These are phyloP conservation scores for Autographa pulchrina DNA, from an alignment of 2,888 invertebrate species.

Conservation along the genomic window DNA sequence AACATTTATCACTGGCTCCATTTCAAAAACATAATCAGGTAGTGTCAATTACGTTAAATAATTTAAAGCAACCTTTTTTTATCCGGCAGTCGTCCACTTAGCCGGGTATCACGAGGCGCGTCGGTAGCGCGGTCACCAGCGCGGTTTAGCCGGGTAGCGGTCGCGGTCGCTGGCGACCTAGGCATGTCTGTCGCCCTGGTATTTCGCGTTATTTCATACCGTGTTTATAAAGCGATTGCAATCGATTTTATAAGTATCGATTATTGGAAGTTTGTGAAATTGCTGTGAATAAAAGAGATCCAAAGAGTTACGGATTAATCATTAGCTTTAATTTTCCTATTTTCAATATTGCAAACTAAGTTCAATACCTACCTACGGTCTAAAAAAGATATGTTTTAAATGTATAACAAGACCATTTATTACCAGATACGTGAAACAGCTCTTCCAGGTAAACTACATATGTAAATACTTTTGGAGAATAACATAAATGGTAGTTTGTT, in stretches of 20 bases:
- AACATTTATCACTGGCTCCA: not conserved
- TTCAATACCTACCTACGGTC: too few species aligned
- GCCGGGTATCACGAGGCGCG: not conserved
- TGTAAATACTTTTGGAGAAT: not conserved
- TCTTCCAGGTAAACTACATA: not conserved
- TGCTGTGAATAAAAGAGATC: too few species aligned
- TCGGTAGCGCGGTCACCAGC: not conserved
- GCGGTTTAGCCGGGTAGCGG: not conserved
- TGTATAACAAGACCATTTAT: too few species aligned
- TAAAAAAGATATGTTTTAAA: too few species aligned
- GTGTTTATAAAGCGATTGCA: not conserved
- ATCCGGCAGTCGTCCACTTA: not conserved
- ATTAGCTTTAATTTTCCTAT: too few species aligned
- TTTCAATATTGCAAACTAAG: too few species aligned
- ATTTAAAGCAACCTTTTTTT: not conserved
- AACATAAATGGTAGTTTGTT: not conserved
- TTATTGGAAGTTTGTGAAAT: not conserved
- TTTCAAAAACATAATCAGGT: not conserved
- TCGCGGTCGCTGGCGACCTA: not conserved
- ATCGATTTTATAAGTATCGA: not conserved
- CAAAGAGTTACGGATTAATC: too few species aligned
- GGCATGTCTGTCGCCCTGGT: not conserved
- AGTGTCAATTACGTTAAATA: not conserved
- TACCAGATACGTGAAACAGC: too few species aligned
- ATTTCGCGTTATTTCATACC: not conserved